A percentile compares a stretch with the other conserved stretches of the same genome.
Evolutionary conservation across 2,888 invertebrate genomes (phyloP).

Genomic region (Drosophila fulvimacula): DNA sequence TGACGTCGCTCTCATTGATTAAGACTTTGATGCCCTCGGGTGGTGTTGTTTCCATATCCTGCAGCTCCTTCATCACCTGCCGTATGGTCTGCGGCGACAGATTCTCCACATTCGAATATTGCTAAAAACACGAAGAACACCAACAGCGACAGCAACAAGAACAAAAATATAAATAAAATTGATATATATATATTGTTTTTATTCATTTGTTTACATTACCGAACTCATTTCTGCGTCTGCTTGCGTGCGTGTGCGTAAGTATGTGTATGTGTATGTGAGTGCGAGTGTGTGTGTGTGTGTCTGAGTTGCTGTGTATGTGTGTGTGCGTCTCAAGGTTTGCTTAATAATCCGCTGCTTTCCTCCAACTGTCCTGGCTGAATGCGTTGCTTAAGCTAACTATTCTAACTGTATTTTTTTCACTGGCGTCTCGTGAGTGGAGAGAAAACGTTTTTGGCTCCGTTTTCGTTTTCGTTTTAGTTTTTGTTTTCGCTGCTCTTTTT

Average conservation of each 20-base stretch:
- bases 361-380: conserved; percentile 35
- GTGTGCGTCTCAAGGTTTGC: conserved; percentile 55
- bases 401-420: conserved; percentile 46
- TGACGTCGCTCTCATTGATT: conserved; percentile 96
- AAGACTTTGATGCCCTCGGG: conserved; percentile 96
- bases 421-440: conserved; percentile 33
- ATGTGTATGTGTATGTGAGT: conserved; percentile 4
- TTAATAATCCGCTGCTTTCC: conserved; percentile 19
- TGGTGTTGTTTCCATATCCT: conserved; percentile 91
- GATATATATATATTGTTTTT: conserved; percentile 14
- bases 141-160: not conserved
- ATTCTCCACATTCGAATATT: conserved; percentile 97
- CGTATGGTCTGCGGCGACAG: conserved; percentile 96
- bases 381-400: not conserved
- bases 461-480: conserved; percentile 28
- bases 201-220: conserved; percentile 69
- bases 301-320: conserved; percentile 3
- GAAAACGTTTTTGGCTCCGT: conserved; percentile 43
- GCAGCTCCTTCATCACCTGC: conserved; percentile 94
- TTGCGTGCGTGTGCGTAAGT: conserved; percentile 12
- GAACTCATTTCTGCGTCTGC: conserved; percentile 60
- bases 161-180: not conserved
- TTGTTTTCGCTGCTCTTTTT: conserved; percentile 49
- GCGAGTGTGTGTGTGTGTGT: not conserved
- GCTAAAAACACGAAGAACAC: conserved; percentile 32